These are phyloP conservation scores for Samia ricini DNA, from an alignment of 1,140 invertebrate genomes.

Conservation along the genomic window DNA sequence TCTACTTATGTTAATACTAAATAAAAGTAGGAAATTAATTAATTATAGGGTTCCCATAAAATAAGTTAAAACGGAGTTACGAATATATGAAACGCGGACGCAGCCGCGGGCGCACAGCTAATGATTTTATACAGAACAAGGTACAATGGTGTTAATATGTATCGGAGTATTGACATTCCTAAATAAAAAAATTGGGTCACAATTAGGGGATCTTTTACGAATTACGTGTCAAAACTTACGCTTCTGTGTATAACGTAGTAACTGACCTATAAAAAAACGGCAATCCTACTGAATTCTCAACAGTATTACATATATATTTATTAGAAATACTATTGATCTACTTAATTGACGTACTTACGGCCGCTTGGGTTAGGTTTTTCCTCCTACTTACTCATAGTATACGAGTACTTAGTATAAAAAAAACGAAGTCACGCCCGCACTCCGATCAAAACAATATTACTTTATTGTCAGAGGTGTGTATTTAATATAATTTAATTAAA, in stretches of 20 bases:
- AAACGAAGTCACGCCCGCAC: neutral
- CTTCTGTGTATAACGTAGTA: neutral
- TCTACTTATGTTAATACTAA: too few relatives aligned
- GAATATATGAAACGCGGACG: too few relatives aligned
- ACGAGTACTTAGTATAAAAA: too few relatives aligned
- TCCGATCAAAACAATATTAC: neutral
- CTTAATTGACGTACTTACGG: neutral
- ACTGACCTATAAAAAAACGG: neutral
- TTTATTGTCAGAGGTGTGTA: neutral
- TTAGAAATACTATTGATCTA: neutral
- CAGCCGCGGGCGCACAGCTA: too few relatives aligned
- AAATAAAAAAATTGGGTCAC: too few relatives aligned
- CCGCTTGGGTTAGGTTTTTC: neutral
- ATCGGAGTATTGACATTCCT: too few relatives aligned
- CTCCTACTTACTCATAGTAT: slow-evolving; percentile 7
- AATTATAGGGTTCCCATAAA: too few relatives aligned
- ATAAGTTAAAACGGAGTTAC: too few relatives aligned
- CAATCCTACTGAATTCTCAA: neutral
- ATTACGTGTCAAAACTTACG: neutral
- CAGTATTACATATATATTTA: slow-evolving; percentile 4
- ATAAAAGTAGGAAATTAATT: too few relatives aligned
- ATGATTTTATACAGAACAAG: too few relatives aligned
- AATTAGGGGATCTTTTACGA: too few relatives aligned
- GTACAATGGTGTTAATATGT: too few relatives aligned
- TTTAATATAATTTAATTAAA: neutral